Evolutionary conservation across 2,113 vertebrate genomes (phyloP).

Genomic region (Eidolon helvum): DNA sequence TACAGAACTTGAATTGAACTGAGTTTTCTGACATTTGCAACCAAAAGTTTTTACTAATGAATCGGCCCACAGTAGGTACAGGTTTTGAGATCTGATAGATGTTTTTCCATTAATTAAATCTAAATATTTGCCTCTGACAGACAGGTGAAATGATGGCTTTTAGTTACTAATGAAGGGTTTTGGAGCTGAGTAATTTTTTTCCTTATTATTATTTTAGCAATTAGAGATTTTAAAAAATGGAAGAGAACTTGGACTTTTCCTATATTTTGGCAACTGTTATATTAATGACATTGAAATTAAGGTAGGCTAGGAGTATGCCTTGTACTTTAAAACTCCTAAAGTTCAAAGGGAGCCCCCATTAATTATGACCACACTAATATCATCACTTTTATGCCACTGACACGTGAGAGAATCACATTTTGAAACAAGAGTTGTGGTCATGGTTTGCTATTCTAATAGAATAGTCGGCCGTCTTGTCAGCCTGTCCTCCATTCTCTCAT

Average conservation of each 20-base stretch:
- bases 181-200: slow-evolving; percentile 45
- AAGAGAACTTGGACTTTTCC: slow-evolving; percentile 59
- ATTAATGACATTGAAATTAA: slow-evolving; percentile 77
- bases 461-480: not conserved
- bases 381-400: slow-evolving; percentile 9
- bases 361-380: slow-evolving; percentile 49
- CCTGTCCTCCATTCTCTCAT: not conserved
- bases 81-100: slow-evolving; percentile 1
- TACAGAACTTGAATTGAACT: not conserved
- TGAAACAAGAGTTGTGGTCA: not conserved
- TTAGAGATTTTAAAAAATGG: slow-evolving; percentile 55
- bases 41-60: not conserved
- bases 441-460: not conserved
- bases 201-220: slow-evolving; percentile 65
- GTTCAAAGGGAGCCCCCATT: slow-evolving; percentile 68
- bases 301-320: slow-evolving; percentile 43
- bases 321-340: slow-evolving; percentile 65
- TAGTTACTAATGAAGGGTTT: slow-evolving; percentile 30
- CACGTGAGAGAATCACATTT: not conserved
- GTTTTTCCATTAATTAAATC: slow-evolving; percentile 36
- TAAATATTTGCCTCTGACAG: slow-evolving; percentile 30
- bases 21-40: not conserved
- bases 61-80: not conserved
- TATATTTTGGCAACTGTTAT: slow-evolving; percentile 66
- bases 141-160: slow-evolving; percentile 40